Base-by-base conservation (phyloP, 2,888 invertebrate species). In the Noctua pronuba region DNA sequence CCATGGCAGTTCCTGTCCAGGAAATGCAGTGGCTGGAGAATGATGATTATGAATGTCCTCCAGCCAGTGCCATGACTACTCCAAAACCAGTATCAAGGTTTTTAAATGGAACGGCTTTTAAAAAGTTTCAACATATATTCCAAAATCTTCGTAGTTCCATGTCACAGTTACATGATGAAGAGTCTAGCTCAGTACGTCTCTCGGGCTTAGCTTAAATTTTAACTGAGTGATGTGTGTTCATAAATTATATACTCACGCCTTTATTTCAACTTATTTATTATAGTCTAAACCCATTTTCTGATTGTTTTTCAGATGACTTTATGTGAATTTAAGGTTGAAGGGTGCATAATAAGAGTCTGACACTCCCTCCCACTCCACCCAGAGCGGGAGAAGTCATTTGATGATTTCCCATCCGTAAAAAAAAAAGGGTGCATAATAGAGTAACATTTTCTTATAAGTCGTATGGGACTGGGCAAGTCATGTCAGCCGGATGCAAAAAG, bases 131-230 rank as follows among this genome's bases (percentile, higher is more conserved):
- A 31, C 24, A 44, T n/a, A 1, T n/a, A 41, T 21, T 18, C 67
- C 44, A n/a, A 64, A 49, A 46, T 2, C n/a, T 84, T 79, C 72
- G n/a, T 75, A 77, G 10, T 18, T 70, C 46, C 16, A 44, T 8
- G 77, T 73, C 16, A 10, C 49, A 18, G 64, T 60, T 52, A 68
- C 38, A 52, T 83, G 83, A 78, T 76, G 68, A 76, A 85, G 75
- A 75, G 83, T 73, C 73, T 72, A 67, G 55, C 41, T n/a, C 67
- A 38, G 58, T 55, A 58, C 24, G 55, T 72, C 85, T 73, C 87
- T n/a, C 35, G 71, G 73, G 85, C 8, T 85, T 72, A 64, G 73
- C 66, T 84, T 70, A 78, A 79, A 86, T 73, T 86, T 79, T 83
- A 86, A 86, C 73, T 65, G 64, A 76, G 49, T 41, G 52, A 76